Evolutionary conservation across 2,113 vertebrate species (phyloP).

Genomic region (Danio rerio): DNA sequence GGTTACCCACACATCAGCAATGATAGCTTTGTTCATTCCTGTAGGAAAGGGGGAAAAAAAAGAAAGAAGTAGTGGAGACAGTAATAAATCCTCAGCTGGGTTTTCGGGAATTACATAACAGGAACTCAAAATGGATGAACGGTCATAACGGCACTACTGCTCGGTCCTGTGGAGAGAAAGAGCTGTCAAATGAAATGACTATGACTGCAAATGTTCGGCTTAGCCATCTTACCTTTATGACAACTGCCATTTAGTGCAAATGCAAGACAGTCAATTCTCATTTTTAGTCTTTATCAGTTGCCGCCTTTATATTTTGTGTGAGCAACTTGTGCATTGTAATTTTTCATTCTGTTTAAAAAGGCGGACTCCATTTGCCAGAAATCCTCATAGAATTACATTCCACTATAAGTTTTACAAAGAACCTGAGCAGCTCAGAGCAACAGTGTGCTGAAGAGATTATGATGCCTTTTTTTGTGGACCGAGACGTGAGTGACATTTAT

Average conservation of each 20-base stretch:
- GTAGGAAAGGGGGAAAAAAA: too few relatives aligned
- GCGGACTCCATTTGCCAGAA: conserved; percentile 37
- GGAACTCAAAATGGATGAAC: background rate
- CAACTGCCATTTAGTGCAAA: conserved; percentile 31
- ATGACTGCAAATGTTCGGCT: conserved; percentile 23
- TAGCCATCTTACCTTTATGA: conserved; percentile 39
- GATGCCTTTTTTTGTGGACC: conserved; percentile 28
- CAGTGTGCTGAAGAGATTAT: conserved; percentile 30
- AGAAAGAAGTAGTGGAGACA: background rate
- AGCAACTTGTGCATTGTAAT: background rate
- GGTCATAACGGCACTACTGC: background rate
- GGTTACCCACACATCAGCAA: conserved; percentile 26
- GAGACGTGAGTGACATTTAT: conserved; percentile 37
- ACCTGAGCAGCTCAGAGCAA: conserved; percentile 37
- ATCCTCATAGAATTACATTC: conserved; percentile 42
- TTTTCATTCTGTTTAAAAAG: conserved; percentile 30
- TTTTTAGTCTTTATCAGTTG: conserved; percentile 7
- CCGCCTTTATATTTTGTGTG: conserved; percentile 1
- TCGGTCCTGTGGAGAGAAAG: conserved; percentile 7
- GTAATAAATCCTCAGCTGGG: conserved; percentile 2
- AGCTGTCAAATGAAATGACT: conserved; percentile 41
- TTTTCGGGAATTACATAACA: conserved; percentile 38
- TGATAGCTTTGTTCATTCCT: conserved; percentile 30
- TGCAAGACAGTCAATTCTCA: background rate
- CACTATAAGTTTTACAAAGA: conserved; percentile 39